A percentile compares a stretch with the other conserved stretches of the same genome.
Evolutionary conservation across 2,888 invertebrate species (phyloP).

Genomic region (Tortrix viridana): DNA sequence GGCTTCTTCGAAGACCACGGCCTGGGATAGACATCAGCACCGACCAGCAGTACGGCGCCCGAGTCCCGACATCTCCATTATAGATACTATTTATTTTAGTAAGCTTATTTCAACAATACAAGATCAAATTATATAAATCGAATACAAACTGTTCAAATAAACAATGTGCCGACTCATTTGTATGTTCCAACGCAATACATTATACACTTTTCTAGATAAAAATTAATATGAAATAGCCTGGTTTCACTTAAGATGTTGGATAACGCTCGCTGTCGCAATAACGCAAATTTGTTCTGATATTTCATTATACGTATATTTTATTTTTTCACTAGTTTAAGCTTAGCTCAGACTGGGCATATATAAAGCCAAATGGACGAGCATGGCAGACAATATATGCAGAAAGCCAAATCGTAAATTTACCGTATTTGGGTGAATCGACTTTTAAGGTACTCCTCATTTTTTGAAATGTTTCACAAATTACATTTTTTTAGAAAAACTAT

Average conservation of each 20-base stretch:
- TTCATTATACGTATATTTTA: too few relatives aligned
- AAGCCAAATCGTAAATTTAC: too few relatives aligned
- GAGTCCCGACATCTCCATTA: conserved; percentile 4
- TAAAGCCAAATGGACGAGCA: neutral
- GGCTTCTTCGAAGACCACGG: conserved; percentile 99
- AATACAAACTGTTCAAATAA: too few relatives aligned
- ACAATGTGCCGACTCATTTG: too few relatives aligned
- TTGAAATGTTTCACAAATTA: too few relatives aligned
- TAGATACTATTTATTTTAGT: conserved; percentile 7
- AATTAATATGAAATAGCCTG: too few relatives aligned
- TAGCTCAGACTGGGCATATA: neutral
- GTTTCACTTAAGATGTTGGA: neutral
- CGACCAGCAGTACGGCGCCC: conserved; percentile 1
- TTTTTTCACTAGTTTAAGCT: neutral
- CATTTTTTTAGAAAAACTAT: too few relatives aligned
- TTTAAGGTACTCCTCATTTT: too few relatives aligned
- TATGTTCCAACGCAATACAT: too few relatives aligned
- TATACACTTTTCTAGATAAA: too few relatives aligned
- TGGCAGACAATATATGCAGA: too few relatives aligned
- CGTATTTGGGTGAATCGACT: too few relatives aligned
- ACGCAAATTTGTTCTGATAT: neutral
- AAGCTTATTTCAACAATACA: conserved; percentile 1
- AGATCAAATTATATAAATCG: neutral
- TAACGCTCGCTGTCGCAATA: conserved; percentile 2
- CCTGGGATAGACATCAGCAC: conserved; percentile 87